Conservation (phyloP, 2,888 invertebrate species). For the Leptarthrus brevirostris region DNA sequence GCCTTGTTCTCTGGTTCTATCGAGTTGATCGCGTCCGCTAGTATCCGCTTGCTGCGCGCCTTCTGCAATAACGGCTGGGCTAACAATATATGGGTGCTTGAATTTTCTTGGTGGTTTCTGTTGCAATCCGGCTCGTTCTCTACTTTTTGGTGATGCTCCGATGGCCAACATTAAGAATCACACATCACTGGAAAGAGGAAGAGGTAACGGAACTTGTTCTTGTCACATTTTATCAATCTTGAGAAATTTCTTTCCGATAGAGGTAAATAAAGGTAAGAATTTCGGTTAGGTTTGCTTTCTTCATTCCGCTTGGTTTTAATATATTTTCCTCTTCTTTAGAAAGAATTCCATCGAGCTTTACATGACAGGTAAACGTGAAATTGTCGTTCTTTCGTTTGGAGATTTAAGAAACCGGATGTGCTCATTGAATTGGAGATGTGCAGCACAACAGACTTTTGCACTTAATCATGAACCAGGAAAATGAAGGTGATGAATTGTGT, state of each 20-base stretch:
- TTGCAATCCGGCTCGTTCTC: slow-evolving; percentile 19
- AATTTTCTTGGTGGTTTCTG: slow-evolving; percentile 18
- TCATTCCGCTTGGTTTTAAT: background rate
- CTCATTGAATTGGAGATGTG: too few species aligned
- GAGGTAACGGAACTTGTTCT: slow-evolving; percentile 46
- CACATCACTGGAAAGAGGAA: slow-evolving; percentile 24
- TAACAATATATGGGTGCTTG: slow-evolving; percentile 3
- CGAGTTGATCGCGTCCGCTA: background rate
- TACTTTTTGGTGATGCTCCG: slow-evolving; percentile 42
- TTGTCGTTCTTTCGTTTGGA: too few species aligned
- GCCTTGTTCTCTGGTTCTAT: slow-evolving; percentile 50
- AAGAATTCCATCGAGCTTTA: too few species aligned
- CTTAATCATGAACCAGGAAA: too few species aligned
- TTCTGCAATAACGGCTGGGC: background rate
- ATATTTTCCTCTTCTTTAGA: too few species aligned
- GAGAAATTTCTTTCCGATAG: slow-evolving; percentile 25
- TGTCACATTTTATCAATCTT: slow-evolving; percentile 42
- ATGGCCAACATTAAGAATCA: slow-evolving; percentile 43
- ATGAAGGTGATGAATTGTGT: too few species aligned
- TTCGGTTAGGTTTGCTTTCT: background rate
- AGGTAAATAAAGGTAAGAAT: slow-evolving; percentile 6
- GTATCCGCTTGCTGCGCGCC: background rate
- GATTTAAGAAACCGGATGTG: too few species aligned
- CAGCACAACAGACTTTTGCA: too few species aligned
- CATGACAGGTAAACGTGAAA: too few species aligned